A percentile compares a stretch with the other conserved stretches of the same genome.
Conservation (phyloP, 2,888 invertebrate species). For the Orchestes rusci region DNA sequence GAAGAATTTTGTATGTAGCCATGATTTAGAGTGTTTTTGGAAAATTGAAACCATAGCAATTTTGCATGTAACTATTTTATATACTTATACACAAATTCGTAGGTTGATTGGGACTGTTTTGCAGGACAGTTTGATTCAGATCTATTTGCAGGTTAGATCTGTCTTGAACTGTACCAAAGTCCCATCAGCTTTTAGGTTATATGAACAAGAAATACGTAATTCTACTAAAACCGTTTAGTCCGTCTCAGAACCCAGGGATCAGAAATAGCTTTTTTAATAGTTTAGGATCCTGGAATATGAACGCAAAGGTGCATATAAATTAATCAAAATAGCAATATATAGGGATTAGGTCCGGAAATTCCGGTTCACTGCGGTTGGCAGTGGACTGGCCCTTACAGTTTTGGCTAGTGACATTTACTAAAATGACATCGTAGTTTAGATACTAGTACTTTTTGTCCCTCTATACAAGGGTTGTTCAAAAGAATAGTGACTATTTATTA, state of each 20-base stretch:
- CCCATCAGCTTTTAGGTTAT: no score
- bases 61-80: conserved; percentile 31
- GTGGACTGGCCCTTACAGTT: no score
- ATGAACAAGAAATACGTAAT: no score
- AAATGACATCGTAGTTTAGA: conserved; percentile 29
- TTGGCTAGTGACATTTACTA: conserved; percentile 40
- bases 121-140: background rate
- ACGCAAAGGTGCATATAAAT: no score
- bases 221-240: no score
- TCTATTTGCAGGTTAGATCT: conserved; percentile 22
- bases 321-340: no score
- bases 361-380: no score
- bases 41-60: conserved; percentile 31
- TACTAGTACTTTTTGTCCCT: conserved; percentile 35
- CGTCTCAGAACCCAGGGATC: conserved; percentile 36
- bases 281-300: conserved; percentile 16
- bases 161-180: no score
- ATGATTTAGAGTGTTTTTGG: conserved; percentile 35
- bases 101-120: conserved; percentile 12
- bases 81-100: conserved; percentile 30
- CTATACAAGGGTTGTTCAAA: conserved; percentile 38
- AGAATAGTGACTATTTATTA: conserved; percentile 28
- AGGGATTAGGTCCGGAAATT: no score
- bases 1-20: conserved; percentile 28
- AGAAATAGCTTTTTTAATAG: conserved; percentile 21